These are phyloP conservation scores for Leucophenga varia DNA, from an alignment of 1,140 invertebrate genomes.

Conservation along the genomic window DNA sequence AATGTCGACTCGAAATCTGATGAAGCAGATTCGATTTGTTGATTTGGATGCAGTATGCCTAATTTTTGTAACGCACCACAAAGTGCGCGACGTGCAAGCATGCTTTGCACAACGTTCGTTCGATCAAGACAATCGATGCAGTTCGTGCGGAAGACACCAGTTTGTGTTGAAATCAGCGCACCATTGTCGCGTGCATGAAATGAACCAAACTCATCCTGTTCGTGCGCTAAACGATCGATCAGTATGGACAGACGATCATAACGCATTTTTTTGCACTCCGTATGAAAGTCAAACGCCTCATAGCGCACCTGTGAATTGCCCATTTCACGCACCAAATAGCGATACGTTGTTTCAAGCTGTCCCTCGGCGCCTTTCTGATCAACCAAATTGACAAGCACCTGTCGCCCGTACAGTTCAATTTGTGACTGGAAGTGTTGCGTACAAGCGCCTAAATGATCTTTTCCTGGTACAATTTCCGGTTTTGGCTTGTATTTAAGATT, in stretches of 20 bases:
- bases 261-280: slow-evolving; percentile 93
- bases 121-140: slow-evolving; percentile 98
- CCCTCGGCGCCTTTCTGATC: slow-evolving; percentile 88
- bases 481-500: slow-evolving; percentile 92
- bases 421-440: slow-evolving; percentile 80
- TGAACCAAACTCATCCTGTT: slow-evolving; percentile 86
- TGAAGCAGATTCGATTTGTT: slow-evolving; percentile 65
- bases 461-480: slow-evolving; percentile 66
- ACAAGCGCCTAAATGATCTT: slow-evolving; percentile 82
- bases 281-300: slow-evolving; percentile 98
- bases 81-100: slow-evolving; percentile 84
- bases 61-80: slow-evolving; percentile 71
- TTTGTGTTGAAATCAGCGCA: slow-evolving; percentile 71
- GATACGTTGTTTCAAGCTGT: slow-evolving; percentile 76
- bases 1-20: slow-evolving; percentile 70
- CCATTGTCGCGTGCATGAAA: slow-evolving; percentile 80
- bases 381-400: slow-evolving; percentile 90
- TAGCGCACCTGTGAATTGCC: slow-evolving; percentile 70
- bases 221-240: slow-evolving; percentile 80
- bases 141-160: slow-evolving; percentile 93
- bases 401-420: slow-evolving; percentile 80
- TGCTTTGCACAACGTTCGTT: slow-evolving; percentile 98
- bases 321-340: slow-evolving; percentile 67
- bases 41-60: slow-evolving; percentile 65
- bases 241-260: slow-evolving; percentile 90